These are phyloP conservation scores for Teleopsis dalmanni DNA, from an alignment of 1,140 invertebrate species.

Conservation along the genomic window DNA sequence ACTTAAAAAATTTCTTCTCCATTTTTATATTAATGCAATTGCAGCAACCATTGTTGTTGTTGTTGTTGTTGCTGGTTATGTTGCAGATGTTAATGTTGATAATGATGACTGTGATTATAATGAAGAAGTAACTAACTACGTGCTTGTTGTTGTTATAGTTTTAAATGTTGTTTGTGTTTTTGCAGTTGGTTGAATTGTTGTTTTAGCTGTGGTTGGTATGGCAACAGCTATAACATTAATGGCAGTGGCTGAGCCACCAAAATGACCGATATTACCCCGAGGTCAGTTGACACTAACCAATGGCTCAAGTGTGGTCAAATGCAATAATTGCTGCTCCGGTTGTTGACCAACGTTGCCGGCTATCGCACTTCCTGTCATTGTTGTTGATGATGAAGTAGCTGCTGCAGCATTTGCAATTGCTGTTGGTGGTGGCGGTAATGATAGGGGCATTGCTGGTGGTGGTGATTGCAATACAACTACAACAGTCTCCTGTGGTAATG, in stretches of 20 bases:
- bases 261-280: constrained; percentile 17
- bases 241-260: not conserved
- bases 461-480: constrained; percentile 34
- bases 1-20: not conserved
- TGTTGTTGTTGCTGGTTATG: not conserved
- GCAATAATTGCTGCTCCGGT: constrained; percentile 31
- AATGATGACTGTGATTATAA: not conserved
- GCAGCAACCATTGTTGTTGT: not conserved
- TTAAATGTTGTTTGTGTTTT: constrained; percentile 10
- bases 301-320: constrained; percentile 32
- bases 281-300: constrained; percentile 43
- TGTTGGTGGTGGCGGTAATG: constrained; percentile 1
- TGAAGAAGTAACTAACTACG: no score
- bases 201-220: constrained; percentile 1
- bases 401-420: constrained; percentile 7
- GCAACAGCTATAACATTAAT: not conserved
- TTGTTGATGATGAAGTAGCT: no score
- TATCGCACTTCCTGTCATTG: not conserved
- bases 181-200: not conserved
- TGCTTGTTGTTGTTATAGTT: constrained; percentile 21
- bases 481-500: constrained; percentile 28
- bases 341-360: constrained; percentile 30
- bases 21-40: not conserved
- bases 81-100: not conserved
- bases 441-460: constrained; percentile 20